These are phyloP conservation scores for Corythornis vintsioides DNA, from an alignment of 2,113 vertebrate genomes.

Conservation along the genomic window DNA sequence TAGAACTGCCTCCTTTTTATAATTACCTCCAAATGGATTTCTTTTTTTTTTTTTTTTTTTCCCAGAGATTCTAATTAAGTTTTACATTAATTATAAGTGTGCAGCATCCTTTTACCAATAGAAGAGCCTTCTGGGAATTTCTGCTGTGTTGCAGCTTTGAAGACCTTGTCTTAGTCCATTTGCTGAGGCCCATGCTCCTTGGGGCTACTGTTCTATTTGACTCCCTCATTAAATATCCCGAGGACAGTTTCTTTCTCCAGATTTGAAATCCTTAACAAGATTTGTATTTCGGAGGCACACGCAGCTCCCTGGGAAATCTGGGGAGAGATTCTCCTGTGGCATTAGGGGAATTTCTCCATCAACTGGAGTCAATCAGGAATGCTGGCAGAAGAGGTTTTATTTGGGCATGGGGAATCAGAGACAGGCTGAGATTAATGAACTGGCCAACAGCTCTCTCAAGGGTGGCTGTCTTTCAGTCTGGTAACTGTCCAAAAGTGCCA, in stretches of 20 bases:
- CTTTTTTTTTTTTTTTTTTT: not conserved
- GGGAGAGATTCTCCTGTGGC: not conserved
- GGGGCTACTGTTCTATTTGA: not conserved
- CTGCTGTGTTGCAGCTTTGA: not conserved
- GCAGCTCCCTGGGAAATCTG: not conserved
- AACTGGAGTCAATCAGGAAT: not conserved
- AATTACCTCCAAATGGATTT: conserved; percentile 8
- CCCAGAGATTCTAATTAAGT: conserved; percentile 27
- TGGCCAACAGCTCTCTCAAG: not conserved
- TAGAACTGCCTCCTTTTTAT: conserved; percentile 14
- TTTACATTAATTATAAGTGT: conserved; percentile 38
- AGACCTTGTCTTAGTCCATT: not conserved
- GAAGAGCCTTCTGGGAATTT: conserved; percentile 35
- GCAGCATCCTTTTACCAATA: conserved; percentile 12
- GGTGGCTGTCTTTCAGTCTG: not conserved
- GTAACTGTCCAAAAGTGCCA: not conserved
- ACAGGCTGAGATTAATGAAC: not conserved
- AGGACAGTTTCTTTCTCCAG: not conserved
- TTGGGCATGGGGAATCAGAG: not conserved
- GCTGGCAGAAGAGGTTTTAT: not conserved
- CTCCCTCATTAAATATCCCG: not conserved
- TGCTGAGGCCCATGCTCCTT: not conserved
- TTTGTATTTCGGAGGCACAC: not conserved
- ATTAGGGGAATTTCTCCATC: not conserved
- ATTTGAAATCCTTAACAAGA: not conserved